A percentile compares a stretch with the other conserved stretches of the same genome.
These are phyloP conservation scores for Amiota mariae DNA, from an alignment of 2,888 invertebrate species.

Conservation along the genomic window DNA sequence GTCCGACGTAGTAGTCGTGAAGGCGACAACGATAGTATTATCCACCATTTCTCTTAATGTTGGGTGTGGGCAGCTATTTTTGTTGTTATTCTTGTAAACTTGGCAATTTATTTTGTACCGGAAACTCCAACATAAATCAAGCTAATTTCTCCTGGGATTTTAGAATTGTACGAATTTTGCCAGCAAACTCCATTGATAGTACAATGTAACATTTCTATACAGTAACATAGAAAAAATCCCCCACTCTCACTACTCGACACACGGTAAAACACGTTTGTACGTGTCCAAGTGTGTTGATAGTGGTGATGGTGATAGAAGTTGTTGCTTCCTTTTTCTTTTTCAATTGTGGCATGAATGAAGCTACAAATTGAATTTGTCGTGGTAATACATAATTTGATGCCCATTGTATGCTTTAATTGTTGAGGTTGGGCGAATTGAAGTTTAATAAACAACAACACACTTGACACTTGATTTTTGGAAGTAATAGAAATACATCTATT, in stretches of 20 bases:
- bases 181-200: constrained; percentile 43
- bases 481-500: too few relatives aligned
- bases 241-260: too few relatives aligned
- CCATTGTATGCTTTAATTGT: constrained; percentile 61
- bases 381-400: constrained; percentile 62
- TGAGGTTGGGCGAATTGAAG: neutral
- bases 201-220: constrained; percentile 25
- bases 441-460: neutral
- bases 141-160: constrained; percentile 67
- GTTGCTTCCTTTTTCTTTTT: constrained; percentile 5
- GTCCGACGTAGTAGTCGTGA: constrained; percentile 4
- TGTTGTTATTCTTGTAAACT: constrained; percentile 59
- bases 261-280: neutral
- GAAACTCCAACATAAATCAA: constrained; percentile 67
- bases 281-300: neutral
- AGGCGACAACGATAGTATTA: neutral
- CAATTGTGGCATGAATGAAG: constrained; percentile 34
- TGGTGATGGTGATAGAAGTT: neutral
- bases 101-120: constrained; percentile 67
- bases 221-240: too few relatives aligned
- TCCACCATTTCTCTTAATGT: neutral
- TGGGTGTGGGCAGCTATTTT: constrained; percentile 9
- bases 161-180: constrained; percentile 56
- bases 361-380: constrained; percentile 63
- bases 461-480: neutral